Percentiles rank a stretch among this genome's conserved stretches.
phyloP scores from a whole-genome alignment of 2,113 vertebrate genomes.

The Leucopsar rothschildi region DNA sequence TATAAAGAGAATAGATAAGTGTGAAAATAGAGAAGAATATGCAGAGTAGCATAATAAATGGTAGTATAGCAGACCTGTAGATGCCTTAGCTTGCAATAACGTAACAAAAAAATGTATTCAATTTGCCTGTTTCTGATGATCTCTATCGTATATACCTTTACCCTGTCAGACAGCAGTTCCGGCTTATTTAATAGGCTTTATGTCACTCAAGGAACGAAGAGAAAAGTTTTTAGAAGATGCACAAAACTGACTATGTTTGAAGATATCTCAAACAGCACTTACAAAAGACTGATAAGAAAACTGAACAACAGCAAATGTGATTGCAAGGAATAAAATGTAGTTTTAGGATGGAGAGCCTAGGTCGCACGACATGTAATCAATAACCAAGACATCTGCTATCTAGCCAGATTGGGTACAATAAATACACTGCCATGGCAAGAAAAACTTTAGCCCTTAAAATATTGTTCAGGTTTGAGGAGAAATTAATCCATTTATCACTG shows the following conservation, averaged over 20 bases:
- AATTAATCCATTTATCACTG: background rate
- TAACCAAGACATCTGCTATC: accelerated
- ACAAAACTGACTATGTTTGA: background rate
- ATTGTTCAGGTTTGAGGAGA: background rate
- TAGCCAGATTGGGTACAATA: background rate
- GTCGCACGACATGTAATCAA: background rate
- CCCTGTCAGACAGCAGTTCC: background rate
- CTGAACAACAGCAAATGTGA: background rate
- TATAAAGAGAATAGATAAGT: background rate
- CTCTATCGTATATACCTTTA: background rate
- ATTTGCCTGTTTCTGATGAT: background rate
- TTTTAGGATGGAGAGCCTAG: background rate
- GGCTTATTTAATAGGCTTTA: background rate
- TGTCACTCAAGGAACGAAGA: background rate
- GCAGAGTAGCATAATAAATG: background rate
- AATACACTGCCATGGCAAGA: background rate
- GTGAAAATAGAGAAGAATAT: background rate
- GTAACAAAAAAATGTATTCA: background rate
- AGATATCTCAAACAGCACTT: background rate
- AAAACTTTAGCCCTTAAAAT: background rate
- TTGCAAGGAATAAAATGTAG: background rate
- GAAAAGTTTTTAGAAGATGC: background rate
- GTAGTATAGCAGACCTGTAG: background rate
- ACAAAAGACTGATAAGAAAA: background rate
- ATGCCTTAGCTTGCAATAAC: background rate